Evolutionary conservation across 2,113 vertebrate genomes (phyloP).

Genomic region (Chloroceryle aenea): DNA sequence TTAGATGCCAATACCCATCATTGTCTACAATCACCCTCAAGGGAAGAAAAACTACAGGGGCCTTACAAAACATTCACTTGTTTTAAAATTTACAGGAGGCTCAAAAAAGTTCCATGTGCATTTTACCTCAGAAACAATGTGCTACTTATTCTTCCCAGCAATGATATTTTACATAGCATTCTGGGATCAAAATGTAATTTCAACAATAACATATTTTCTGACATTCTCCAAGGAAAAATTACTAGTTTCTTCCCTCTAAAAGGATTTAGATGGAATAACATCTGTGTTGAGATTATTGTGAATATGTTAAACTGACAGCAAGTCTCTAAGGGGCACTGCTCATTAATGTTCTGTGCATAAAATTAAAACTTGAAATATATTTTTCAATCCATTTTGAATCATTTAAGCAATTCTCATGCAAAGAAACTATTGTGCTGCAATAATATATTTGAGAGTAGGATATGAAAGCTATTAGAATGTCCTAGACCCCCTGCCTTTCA

Average conservation of each 20-base stretch:
- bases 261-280: constrained; percentile 78
- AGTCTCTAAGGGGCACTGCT: constrained; percentile 76
- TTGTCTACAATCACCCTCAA: not conserved
- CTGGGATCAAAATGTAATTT: constrained; percentile 74
- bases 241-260: constrained; percentile 72
- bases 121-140: constrained; percentile 22
- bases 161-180: constrained; percentile 36
- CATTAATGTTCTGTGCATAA: constrained; percentile 84
- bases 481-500: constrained; percentile 75
- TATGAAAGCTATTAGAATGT: constrained; percentile 78
- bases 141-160: constrained; percentile 22
- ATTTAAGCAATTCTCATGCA: constrained; percentile 81
- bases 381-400: constrained; percentile 81
- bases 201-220: constrained; percentile 75
- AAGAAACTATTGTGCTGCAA: constrained; percentile 82
- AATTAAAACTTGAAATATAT: constrained; percentile 85
- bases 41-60: not conserved
- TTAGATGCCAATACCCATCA: not conserved
- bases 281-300: constrained; percentile 80
- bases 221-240: constrained; percentile 67
- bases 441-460: constrained; percentile 77
- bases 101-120: constrained; percentile 14
- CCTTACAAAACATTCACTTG: not conserved
- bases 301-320: constrained; percentile 81
- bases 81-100: not conserved